Base-by-base conservation (phyloP, 2,113 vertebrate genomes). In the Notechis scutatus region DNA sequence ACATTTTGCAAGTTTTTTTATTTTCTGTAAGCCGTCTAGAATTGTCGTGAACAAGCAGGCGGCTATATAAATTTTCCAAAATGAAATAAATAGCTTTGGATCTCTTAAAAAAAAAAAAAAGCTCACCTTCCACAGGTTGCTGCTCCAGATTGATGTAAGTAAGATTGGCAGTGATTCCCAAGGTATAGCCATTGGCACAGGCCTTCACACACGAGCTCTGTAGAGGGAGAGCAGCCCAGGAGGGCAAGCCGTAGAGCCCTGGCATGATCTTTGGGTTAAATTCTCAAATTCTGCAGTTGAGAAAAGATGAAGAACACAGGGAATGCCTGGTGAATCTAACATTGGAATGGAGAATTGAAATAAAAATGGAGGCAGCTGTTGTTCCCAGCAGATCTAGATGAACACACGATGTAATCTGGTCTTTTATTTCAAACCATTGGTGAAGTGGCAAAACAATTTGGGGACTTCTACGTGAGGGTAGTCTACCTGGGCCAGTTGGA, bases 141-240 rank as follows among this genome's bases (percentile, higher is more conserved):
- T 95, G 89, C 29, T 97, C 97, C 39, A 98, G 97, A 92, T 99
- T 99, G 95, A 96, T 98, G 92, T 99, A 99, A 26, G 97, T 97
- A 5, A 99, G 98, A 87, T 98, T 97, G 34, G 98, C 97, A 0
- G 97, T 98, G 96, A 99, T 97, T 95, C 98, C 98, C 96, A 99
- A 96, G 56, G 98, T 98, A 95, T 98, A 99, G 15, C 99, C 99
- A 0, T 99, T 98, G 96, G 98, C 98, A 94, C 98, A 99, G 91
- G 99, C 99, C 96, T 98, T 98, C 92, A 99, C 98, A 90, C 95
- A 97, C 90, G 99, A 99, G 94, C 98, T 98, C 95, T 99, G 99
- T 92, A 99, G 97, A 9, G 99, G 97, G 95, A 99, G 96, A 87
- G 98, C 97, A 52, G 98, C 98, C 99, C 99, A 99, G 64, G 98